Evolutionary conservation across 2,888 invertebrate genomes (phyloP), one percentile per base, ranked within the genome.

Genomic region (Calliphora vomitoria): DNA sequence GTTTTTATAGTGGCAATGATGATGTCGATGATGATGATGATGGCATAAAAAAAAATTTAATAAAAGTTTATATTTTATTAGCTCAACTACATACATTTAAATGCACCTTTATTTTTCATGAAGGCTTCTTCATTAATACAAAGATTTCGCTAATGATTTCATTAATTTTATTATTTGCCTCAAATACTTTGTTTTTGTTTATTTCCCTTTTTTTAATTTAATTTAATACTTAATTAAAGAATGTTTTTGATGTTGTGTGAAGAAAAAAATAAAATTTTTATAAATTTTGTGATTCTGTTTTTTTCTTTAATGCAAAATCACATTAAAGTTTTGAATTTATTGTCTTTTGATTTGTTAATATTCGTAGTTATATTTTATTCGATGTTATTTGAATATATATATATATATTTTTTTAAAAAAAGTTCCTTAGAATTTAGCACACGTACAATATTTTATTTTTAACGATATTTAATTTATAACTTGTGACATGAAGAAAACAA

Each of bases 181-280:
- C 1, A 25, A 66, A 78, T 66, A 44, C 25, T 18, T 10, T 31
- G 25, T 15, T 15, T 69, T n/a, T 4, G 6, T 44, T 31, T 50
- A 68, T 31, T 69, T 25, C 25, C 1, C 1, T 25, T 25, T 50
- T 72, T 58, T 44, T 18, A 53, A n/a, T n/a, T 76, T 71, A 76
- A 83, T 76, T 76, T 53, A 44, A 83, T 11, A 72, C 71, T 72
- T 66, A 83, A 83, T 83, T 78, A 72, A 78, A 78, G 35, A 76
- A 71, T 41, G 55, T 69, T 78, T 18, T 55, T 41, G 13, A 35
- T 44, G 44, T 38, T 38, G 53, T 69, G 44, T 38, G 44, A 75
- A 64, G 11, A 18, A 15, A 50, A 18, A 15, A 35, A 41, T 11
- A 41, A 4, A 13, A 62, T 35, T 15, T 38, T 66, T 50, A 41